These are phyloP conservation scores for Hydrotaea cyrtoneurina DNA, from an alignment of 2,888 invertebrate species.

Conservation along the genomic window DNA sequence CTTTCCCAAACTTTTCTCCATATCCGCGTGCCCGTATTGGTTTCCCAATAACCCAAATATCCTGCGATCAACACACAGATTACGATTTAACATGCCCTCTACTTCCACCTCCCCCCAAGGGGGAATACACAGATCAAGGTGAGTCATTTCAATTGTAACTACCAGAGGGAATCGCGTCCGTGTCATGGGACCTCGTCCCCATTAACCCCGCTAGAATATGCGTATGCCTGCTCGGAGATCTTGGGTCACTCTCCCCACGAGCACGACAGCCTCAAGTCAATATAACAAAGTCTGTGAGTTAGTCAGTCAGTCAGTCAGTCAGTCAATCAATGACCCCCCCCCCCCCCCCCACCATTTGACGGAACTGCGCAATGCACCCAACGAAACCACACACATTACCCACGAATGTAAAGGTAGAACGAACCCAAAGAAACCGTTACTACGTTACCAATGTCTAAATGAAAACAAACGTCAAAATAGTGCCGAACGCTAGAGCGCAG, in stretches of 20 bases:
- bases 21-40: slow-evolving; percentile 57
- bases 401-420: slow-evolving; percentile 34
- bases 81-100: slow-evolving; percentile 78
- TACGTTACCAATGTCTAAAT: slow-evolving; percentile 63
- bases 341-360: slow-evolving; percentile 40
- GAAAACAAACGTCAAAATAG: slow-evolving; percentile 56
- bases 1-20: slow-evolving; percentile 36
- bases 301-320: slow-evolving; percentile 47
- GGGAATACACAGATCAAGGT: slow-evolving; percentile 75
- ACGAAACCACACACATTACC: slow-evolving; percentile 34
- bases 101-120: slow-evolving; percentile 85
- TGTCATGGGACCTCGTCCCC: too few species aligned
- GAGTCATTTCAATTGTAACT: not conserved
- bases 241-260: too few species aligned
- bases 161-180: not conserved
- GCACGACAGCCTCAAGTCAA: slow-evolving; percentile 59
- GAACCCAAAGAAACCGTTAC: slow-evolving; percentile 55
- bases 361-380: slow-evolving; percentile 60
- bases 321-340: slow-evolving; percentile 63
- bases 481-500: slow-evolving; percentile 43
- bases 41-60: slow-evolving; percentile 61
- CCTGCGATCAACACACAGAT: slow-evolving; percentile 71
- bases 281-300: slow-evolving; percentile 60
- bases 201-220: too few species aligned
- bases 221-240: too few species aligned